Evolutionary conservation across 53 echinoderm and acorn worm genomes (phyloP).

Genomic region (Antedon mediterranea): DNA sequence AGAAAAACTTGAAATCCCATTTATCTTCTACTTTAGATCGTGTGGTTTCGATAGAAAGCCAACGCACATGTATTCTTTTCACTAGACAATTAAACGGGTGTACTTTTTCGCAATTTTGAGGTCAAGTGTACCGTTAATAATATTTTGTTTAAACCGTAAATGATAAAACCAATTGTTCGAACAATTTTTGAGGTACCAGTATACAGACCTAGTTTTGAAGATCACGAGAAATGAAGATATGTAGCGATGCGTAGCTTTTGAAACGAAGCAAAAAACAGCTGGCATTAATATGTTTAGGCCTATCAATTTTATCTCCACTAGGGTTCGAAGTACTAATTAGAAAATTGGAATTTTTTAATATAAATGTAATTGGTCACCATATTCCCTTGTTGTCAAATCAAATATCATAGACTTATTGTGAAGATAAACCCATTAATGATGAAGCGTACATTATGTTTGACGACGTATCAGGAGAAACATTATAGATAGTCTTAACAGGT

Average conservation of each 20-base stretch:
- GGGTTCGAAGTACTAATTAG: background rate
- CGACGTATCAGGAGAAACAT: background rate
- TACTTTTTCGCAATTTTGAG: background rate
- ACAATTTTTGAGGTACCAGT: background rate
- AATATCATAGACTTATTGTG: background rate
- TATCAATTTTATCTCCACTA: background rate
- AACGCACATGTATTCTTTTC: background rate
- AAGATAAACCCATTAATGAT: background rate
- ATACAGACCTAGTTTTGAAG: background rate
- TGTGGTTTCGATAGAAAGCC: background rate
- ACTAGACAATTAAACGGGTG: background rate
- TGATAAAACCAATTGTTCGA: background rate
- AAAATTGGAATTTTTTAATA: background rate
- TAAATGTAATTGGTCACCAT: background rate
- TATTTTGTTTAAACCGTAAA: background rate
- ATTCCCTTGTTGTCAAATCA: background rate
- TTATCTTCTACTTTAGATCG: background rate
- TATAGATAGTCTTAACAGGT: background rate
- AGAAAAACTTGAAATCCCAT: background rate
- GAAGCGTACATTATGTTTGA: background rate
- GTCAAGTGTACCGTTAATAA: background rate
- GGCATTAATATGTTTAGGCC: background rate
- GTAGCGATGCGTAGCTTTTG: background rate
- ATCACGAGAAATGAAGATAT: background rate
- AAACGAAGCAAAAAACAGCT: background rate